phyloP scores from a whole-genome alignment of 1,140 invertebrate genomes.

The Diuraphis noxia region DNA sequence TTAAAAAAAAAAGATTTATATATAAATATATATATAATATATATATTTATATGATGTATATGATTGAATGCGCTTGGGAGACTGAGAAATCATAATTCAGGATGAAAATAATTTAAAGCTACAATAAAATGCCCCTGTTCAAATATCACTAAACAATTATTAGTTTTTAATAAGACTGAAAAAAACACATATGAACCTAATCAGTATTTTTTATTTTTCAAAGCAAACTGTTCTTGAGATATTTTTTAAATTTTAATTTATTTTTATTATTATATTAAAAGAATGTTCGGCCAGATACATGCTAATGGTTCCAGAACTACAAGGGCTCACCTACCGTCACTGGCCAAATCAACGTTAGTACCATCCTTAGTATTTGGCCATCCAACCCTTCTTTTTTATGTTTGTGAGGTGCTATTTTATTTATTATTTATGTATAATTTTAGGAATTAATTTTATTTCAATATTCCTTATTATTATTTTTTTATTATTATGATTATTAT shows the following conservation, averaged over 20 bases:
- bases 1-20: slow-evolving; percentile 40
- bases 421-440: slow-evolving; percentile 52
- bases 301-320: slow-evolving; percentile 54
- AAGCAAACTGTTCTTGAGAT: slow-evolving; percentile 42
- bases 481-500: slow-evolving; percentile 23
- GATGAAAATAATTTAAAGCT: slow-evolving; percentile 35
- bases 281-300: slow-evolving; percentile 54
- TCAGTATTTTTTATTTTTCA: slow-evolving; percentile 49
- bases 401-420: slow-evolving; percentile 52
- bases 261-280: slow-evolving; percentile 54
- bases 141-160: slow-evolving; percentile 38
- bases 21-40: slow-evolving; percentile 2
- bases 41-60: slow-evolving; percentile 59
- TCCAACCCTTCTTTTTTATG: slow-evolving; percentile 51
- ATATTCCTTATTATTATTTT: slow-evolving; percentile 52
- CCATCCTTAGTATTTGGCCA: slow-evolving; percentile 52
- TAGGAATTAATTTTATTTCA: slow-evolving; percentile 52
- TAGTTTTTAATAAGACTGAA: slow-evolving; percentile 47
- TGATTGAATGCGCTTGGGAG: slow-evolving; percentile 55
- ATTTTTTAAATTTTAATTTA: slow-evolving; percentile 51
- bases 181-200: slow-evolving; percentile 42
- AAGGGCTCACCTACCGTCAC: slow-evolving; percentile 54
- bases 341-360: slow-evolving; percentile 54
- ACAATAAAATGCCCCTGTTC: slow-evolving; percentile 3
- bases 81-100: slow-evolving; percentile 43